These are phyloP conservation scores for Cheirogaleus medius DNA, from an alignment of 2,113 vertebrate species.

Conservation along the genomic window DNA sequence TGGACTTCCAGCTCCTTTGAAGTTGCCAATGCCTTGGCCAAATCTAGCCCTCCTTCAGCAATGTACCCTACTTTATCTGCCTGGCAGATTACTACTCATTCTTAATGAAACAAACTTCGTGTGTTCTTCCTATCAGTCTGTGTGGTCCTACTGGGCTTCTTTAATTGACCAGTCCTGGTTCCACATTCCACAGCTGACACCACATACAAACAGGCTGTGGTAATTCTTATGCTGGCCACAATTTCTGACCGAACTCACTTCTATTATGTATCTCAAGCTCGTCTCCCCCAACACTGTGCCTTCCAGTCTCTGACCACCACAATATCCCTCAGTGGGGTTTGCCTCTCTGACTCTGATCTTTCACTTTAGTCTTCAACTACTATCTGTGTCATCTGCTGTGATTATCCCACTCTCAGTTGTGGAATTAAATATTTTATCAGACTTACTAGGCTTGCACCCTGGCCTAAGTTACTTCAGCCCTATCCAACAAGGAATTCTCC, in stretches of 20 bases:
- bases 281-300: not conserved
- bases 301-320: not conserved
- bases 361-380: not conserved
- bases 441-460: not conserved
- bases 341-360: not conserved
- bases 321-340: not conserved
- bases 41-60: not conserved
- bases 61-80: not conserved
- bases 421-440: not conserved
- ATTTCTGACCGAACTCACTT: not conserved
- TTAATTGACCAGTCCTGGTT: not conserved
- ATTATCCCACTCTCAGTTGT: not conserved
- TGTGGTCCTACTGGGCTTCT: not conserved
- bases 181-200: not conserved
- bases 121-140: not conserved
- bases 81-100: not conserved
- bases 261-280: not conserved
- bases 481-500: not conserved
- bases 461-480: not conserved
- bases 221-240: not conserved
- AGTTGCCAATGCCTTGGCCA: not conserved
- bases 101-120: not conserved
- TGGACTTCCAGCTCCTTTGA: not conserved
- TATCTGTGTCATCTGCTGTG: not conserved
- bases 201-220: not conserved